phyloP scores from a whole-genome alignment of 1,140 invertebrate genomes.

The Telenomus remus region DNA sequence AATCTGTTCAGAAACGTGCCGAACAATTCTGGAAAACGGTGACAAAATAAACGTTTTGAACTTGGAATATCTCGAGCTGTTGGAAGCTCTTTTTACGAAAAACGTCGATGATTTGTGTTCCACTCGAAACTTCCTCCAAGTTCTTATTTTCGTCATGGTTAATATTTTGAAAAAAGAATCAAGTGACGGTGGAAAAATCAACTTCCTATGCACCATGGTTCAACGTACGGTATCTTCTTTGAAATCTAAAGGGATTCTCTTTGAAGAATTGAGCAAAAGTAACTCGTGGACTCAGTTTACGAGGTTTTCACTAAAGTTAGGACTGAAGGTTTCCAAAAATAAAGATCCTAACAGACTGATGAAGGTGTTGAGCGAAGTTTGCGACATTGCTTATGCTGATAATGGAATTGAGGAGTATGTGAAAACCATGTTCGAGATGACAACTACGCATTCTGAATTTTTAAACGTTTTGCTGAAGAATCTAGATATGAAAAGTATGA shows the following conservation, averaged over 20 bases:
- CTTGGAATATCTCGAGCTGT: slow-evolving; percentile 64
- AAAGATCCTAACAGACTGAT: slow-evolving; percentile 70
- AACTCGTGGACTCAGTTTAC: slow-evolving; percentile 81
- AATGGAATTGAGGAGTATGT: slow-evolving; percentile 74
- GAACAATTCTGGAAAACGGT: slow-evolving; percentile 63
- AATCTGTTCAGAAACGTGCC: slow-evolving; percentile 60
- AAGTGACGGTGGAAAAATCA: slow-evolving; percentile 71
- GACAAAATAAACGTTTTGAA: slow-evolving; percentile 67
- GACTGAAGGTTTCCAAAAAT: slow-evolving; percentile 76
- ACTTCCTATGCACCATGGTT: slow-evolving; percentile 68
- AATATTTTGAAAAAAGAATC: slow-evolving; percentile 77
- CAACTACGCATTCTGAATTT: slow-evolving; percentile 84
- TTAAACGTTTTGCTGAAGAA: slow-evolving; percentile 79
- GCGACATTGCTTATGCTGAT: slow-evolving; percentile 77
- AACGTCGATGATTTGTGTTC: slow-evolving; percentile 66
- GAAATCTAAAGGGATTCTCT: slow-evolving; percentile 68
- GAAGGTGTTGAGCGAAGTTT: slow-evolving; percentile 76
- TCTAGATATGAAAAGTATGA: slow-evolving; percentile 72
- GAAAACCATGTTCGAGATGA: slow-evolving; percentile 81
- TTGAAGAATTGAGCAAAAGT: slow-evolving; percentile 75
- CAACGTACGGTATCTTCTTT: slow-evolving; percentile 58
- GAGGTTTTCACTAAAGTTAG: slow-evolving; percentile 79
- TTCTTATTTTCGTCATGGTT: slow-evolving; percentile 76
- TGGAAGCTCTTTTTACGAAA: slow-evolving; percentile 69
- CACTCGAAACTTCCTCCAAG: slow-evolving; percentile 76